Evolutionary conservation across 2,888 invertebrate species (phyloP).

Genomic region (Tenodera sinensis): DNA sequence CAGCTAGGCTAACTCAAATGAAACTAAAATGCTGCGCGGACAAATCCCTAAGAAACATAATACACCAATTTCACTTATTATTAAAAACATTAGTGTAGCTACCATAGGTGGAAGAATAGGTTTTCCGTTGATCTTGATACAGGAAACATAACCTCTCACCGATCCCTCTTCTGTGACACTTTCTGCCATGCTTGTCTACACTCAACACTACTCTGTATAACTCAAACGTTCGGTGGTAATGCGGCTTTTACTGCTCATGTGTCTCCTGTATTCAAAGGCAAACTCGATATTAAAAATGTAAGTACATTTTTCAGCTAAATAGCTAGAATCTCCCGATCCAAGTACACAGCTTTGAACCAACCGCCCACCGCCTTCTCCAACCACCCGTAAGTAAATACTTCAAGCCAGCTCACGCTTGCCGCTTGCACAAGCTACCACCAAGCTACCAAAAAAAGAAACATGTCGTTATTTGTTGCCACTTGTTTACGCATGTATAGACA

Average conservation of each 20-base stretch:
- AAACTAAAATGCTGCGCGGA: too few relatives aligned
- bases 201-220: not conserved
- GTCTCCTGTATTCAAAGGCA: too few relatives aligned
- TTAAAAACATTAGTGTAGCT: not conserved
- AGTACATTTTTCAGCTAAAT: not conserved
- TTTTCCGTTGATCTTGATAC: conserved; percentile 6
- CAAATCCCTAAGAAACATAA: too few relatives aligned
- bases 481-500: not conserved
- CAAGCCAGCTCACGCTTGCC: not conserved
- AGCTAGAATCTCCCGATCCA: not conserved
- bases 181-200: not conserved
- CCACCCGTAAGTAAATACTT: not conserved
- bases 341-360: not conserved
- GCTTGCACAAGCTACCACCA: not conserved
- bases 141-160: not conserved
- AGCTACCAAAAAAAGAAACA: not conserved
- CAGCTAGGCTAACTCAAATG: too few relatives aligned
- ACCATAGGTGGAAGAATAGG: conserved; percentile 1
- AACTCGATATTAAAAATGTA: not conserved
- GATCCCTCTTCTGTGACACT: not conserved
- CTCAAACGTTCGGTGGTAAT: not conserved
- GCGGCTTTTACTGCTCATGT: not conserved
- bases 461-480: not conserved
- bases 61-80: too few relatives aligned
- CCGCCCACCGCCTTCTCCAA: not conserved